A percentile compares a stretch with the other conserved stretches of the same genome.
These are phyloP conservation scores for Cirrhinus molitorella DNA, from an alignment of 2,797 vertebrate genomes.

Conservation along the genomic window DNA sequence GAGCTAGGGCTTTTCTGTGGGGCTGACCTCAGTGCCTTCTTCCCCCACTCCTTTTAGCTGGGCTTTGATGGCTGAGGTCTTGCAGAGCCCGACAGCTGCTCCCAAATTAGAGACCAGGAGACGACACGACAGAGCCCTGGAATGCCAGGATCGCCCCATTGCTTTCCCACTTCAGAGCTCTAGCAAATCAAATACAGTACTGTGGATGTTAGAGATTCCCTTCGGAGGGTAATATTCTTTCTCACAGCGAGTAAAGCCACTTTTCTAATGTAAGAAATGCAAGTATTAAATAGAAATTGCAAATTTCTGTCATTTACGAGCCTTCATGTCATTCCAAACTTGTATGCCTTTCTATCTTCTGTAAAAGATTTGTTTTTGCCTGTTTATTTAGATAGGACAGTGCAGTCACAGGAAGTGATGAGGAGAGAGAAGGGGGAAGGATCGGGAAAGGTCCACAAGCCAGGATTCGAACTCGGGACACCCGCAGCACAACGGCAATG, in stretches of 20 bases:
- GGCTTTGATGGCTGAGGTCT: conserved; percentile 77
- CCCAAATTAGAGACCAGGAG: conserved; percentile 82
- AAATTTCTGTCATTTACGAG: background rate
- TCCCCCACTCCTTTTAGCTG: background rate
- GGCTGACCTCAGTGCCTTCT: conserved; percentile 47
- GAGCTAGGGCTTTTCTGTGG: conserved; percentile 41
- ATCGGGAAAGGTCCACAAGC: too few species aligned
- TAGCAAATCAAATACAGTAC: conserved; percentile 72
- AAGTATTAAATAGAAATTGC: background rate
- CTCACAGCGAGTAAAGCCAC: background rate
- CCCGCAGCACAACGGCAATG: too few species aligned
- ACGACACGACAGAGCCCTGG: conserved; percentile 74
- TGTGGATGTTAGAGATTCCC: conserved; percentile 66
- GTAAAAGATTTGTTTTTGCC: background rate
- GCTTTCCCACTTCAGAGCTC: conserved; percentile 70
- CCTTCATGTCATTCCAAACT: background rate
- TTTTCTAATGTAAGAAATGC: background rate
- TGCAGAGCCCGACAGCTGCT: conserved; percentile 80
- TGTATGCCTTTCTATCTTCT: background rate
- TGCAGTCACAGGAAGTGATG: too few species aligned
- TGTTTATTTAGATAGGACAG: too few species aligned
- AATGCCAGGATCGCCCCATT: conserved; percentile 76
- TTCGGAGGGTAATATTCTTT: conserved; percentile 10
- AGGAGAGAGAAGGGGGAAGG: too few species aligned
- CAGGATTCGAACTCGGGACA: too few species aligned